Conservation (phyloP, 2,797 vertebrate species). For the Sardinella longiceps region DNA sequence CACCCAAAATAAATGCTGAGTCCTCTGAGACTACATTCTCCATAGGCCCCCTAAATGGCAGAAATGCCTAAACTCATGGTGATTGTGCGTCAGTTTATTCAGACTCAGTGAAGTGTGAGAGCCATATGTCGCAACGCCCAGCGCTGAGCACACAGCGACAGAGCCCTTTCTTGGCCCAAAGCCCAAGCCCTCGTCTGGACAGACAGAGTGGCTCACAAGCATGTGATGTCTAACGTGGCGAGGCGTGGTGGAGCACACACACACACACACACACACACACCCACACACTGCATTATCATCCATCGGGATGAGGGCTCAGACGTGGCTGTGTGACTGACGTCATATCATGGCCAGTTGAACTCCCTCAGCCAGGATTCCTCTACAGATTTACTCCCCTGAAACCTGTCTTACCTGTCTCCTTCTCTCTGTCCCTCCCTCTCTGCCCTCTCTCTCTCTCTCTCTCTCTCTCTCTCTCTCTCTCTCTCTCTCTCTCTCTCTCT, state of each 20-base stretch:
- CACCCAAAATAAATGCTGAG: too few species aligned
- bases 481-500: conserved; percentile 43
- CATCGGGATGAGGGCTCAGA: neutral
- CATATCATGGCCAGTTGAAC: neutral
- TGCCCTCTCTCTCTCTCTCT: conserved; percentile 23
- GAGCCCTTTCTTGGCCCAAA: neutral
- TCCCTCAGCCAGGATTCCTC: neutral
- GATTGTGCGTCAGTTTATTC: neutral
- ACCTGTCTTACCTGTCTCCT: conserved; percentile 75
- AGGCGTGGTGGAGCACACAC: neutral
- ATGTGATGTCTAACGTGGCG: neutral
- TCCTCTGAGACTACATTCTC: neutral
- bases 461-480: conserved; percentile 36
- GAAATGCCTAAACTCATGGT: neutral
- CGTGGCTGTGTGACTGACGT: neutral
- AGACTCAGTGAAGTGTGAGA: neutral
- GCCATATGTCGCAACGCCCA: neutral
- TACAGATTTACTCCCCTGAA: conserved; percentile 34
- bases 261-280: too few species aligned
- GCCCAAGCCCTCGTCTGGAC: neutral
- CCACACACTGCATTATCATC: neutral
- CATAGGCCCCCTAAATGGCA: neutral
- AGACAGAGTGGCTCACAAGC: neutral
- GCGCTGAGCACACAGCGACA: neutral
- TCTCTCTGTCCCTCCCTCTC: conserved; percentile 18